Conservation (phyloP, 1,140 invertebrate species). For the Drosophila paulistorum region DNA sequence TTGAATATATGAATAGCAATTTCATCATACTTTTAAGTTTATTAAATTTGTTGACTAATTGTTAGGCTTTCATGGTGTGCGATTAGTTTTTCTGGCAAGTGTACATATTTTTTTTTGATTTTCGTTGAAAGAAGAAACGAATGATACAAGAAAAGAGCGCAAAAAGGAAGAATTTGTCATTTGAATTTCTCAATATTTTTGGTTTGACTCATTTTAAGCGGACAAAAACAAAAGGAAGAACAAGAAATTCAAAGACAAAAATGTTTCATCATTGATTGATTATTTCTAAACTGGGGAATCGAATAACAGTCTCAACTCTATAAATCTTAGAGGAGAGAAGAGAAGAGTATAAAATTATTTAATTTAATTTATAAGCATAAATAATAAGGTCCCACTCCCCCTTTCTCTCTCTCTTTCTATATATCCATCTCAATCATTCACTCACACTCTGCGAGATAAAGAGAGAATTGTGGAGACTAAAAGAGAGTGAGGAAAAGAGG, state of each 20-base stretch:
- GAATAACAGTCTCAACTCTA: too few relatives aligned
- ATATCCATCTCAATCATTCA: neutral
- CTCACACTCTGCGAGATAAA: neutral
- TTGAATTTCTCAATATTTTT: neutral
- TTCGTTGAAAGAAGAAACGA: neutral
- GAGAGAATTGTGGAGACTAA: neutral
- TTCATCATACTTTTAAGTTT: too few relatives aligned
- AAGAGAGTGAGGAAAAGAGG: constrained; percentile 2
- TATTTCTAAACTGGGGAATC: neutral
- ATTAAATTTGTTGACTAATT: too few relatives aligned
- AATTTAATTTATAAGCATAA: too few relatives aligned
- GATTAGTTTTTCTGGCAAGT: too few relatives aligned
- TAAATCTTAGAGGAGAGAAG: too few relatives aligned
- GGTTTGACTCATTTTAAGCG: neutral
- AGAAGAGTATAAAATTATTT: too few relatives aligned
- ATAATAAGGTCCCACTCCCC: too few relatives aligned
- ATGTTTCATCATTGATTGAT: constrained; percentile 8
- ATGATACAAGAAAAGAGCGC: too few relatives aligned
- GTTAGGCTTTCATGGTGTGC: too few relatives aligned
- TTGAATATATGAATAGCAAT: too few relatives aligned
- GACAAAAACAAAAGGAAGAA: too few relatives aligned
- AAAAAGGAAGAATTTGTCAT: neutral
- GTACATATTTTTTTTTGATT: constrained; percentile 6
- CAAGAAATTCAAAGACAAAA: neutral
- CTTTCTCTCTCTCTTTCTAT: neutral